Percentiles rank a stretch among this genome's conserved stretches.
These are phyloP conservation scores for Clarias batrachus DNA, from an alignment of 2,113 vertebrate genomes.

Conservation along the genomic window DNA sequence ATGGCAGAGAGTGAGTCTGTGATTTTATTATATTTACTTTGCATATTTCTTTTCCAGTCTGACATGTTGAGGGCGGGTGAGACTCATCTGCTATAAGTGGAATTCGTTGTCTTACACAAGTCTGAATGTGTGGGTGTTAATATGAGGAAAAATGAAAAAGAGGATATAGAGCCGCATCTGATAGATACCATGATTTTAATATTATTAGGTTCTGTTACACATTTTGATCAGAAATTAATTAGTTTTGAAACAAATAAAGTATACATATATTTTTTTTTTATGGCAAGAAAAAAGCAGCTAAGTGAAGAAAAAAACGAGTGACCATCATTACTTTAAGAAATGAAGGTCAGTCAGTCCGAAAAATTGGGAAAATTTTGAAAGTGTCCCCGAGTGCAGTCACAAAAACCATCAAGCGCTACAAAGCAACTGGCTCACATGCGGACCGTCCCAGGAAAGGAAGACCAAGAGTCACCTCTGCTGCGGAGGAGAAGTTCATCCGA, in stretches of 20 bases:
- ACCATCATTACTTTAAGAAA: too few relatives aligned
- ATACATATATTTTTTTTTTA: too few relatives aligned
- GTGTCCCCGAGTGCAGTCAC: too few relatives aligned
- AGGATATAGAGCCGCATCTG: background rate
- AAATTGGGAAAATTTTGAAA: too few relatives aligned
- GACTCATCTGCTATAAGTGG: slow-evolving; percentile 29
- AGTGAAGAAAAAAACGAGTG: too few relatives aligned
- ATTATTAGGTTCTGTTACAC: background rate
- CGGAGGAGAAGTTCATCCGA: too few relatives aligned
- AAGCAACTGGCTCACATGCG: too few relatives aligned
- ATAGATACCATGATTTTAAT: background rate
- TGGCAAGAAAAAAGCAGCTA: too few relatives aligned
- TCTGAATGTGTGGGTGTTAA: slow-evolving; percentile 29
- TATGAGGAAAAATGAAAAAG: slow-evolving; percentile 11
- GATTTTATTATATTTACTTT: slow-evolving; percentile 33
- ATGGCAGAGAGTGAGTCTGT: slow-evolving; percentile 95
- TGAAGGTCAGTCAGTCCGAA: too few relatives aligned
- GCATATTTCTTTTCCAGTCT: slow-evolving; percentile 13
- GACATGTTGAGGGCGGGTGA: slow-evolving; percentile 21
- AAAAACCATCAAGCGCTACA: too few relatives aligned
- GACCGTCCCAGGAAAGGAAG: too few relatives aligned
- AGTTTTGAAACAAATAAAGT: background rate
- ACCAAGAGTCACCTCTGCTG: too few relatives aligned
- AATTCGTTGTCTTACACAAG: slow-evolving; percentile 31
- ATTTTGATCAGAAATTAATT: background rate